A percentile compares a stretch with the other conserved stretches of the same genome.
Evolutionary conservation across 30 jellyfish, hydroid and myxozoan genomes (phyloP).

Genomic region (Cassiopea xamachana): DNA sequence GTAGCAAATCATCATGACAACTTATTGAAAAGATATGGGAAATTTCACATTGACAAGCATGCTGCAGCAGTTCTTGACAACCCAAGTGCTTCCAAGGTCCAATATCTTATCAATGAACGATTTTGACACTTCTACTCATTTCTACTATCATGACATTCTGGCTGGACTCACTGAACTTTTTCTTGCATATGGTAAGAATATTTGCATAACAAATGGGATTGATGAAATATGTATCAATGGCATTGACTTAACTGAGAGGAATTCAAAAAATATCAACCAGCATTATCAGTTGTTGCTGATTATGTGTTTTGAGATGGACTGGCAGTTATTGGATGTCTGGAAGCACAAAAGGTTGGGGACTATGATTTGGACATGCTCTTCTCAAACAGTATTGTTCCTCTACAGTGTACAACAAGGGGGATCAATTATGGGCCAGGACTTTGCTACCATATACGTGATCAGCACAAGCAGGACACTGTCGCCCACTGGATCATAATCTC

Average conservation of each 20-base stretch:
- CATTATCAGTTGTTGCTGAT: neutral
- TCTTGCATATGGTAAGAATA: neutral
- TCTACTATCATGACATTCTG: slow-evolving; percentile 47
- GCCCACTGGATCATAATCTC: slow-evolving; percentile 59
- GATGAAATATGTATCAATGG: no score
- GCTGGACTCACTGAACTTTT: slow-evolving; percentile 56
- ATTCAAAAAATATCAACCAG: slow-evolving; percentile 32
- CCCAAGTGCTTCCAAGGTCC: slow-evolving; percentile 42
- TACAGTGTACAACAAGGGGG: slow-evolving; percentile 49
- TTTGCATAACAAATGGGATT: neutral
- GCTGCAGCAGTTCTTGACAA: slow-evolving; percentile 41
- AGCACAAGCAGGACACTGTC: slow-evolving; percentile 40
- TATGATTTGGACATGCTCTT: slow-evolving; percentile 31
- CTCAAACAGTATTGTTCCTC: slow-evolving; percentile 8
- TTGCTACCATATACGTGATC: slow-evolving; percentile 22
- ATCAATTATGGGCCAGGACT: slow-evolving; percentile 54
- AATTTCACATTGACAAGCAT: slow-evolving; percentile 59
- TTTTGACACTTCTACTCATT: slow-evolving; percentile 55
- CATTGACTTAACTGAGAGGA: neutral
- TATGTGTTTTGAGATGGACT: slow-evolving; percentile 30
- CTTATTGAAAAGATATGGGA: slow-evolving; percentile 35
- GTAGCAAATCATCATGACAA: slow-evolving; percentile 45
- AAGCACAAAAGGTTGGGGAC: slow-evolving; percentile 31
- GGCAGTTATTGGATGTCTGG: slow-evolving; percentile 25
- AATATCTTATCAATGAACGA: slow-evolving; percentile 52